These are phyloP conservation scores for Heteropelma amictum DNA, from an alignment of 2,888 invertebrate species.

Conservation along the genomic window DNA sequence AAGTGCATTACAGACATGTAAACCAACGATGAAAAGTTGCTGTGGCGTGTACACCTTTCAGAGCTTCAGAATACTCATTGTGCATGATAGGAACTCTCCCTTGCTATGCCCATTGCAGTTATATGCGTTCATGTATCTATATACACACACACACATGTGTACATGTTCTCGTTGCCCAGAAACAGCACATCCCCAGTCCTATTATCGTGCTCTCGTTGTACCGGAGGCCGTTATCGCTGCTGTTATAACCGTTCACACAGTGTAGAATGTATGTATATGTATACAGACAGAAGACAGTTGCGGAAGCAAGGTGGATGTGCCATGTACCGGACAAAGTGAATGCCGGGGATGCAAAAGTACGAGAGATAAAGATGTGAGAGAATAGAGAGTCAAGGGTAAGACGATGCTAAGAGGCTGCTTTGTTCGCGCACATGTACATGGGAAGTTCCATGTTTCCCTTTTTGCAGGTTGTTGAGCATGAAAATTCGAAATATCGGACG, in stretches of 20 bases:
- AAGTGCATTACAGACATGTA: constrained; percentile 4
- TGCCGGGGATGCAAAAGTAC: constrained; percentile 15
- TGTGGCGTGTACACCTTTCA: constrained; percentile 20
- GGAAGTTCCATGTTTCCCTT: neutral
- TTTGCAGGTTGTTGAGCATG: no score
- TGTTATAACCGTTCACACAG: constrained; percentile 52
- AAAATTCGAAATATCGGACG: no score
- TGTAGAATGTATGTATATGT: neutral
- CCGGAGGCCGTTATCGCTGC: constrained; percentile 53
- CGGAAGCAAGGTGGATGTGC: constrained; percentile 16
- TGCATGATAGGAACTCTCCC: constrained; percentile 5
- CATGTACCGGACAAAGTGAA: constrained; percentile 2
- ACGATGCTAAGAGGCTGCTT: constrained; percentile 18
- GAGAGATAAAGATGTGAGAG: constrained; percentile 24
- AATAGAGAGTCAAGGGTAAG: constrained; percentile 21
- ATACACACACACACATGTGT: neutral
- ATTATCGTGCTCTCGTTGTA: constrained; percentile 48
- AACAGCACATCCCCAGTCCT: constrained; percentile 33
- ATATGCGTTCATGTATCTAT: neutral
- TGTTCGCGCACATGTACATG: neutral
- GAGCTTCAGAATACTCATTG: constrained; percentile 15
- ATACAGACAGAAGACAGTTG: neutral
- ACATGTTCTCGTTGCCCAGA: constrained; percentile 34
- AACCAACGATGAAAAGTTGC: constrained; percentile 14
- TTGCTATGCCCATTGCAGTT: neutral